Conservation (phyloP, 2,888 invertebrate species). For the Parnassius mnemosyne region DNA sequence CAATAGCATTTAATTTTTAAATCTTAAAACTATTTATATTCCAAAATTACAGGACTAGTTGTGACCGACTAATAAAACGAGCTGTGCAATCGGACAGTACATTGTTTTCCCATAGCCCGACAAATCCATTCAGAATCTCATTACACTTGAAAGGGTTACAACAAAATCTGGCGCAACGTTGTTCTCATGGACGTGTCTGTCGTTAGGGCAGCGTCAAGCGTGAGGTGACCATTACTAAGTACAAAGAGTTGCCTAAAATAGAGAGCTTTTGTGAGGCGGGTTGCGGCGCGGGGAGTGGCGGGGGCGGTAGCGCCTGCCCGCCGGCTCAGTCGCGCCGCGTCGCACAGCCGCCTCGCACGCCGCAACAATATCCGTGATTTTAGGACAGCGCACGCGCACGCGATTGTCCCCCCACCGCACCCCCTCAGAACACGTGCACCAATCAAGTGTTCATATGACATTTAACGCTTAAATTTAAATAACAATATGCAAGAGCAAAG, state of each 20-base stretch:
- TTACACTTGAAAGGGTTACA: constrained; percentile 74
- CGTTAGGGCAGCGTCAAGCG: constrained; percentile 79
- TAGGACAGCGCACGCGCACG: constrained; percentile 63
- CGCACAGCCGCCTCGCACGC: constrained; percentile 74
- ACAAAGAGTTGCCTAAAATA: constrained; percentile 81
- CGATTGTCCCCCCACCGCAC: constrained; percentile 63
- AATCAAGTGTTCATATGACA: constrained; percentile 37
- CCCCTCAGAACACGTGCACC: constrained; percentile 61
- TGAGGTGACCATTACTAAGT: constrained; percentile 80
- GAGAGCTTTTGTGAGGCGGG: constrained; percentile 80
- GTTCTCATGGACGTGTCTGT: constrained; percentile 79
- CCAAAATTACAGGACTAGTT: constrained; percentile 31
- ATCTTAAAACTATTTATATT: too few relatives aligned
- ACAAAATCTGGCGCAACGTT: constrained; percentile 74
- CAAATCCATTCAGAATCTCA: constrained; percentile 78
- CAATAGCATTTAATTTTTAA: too few relatives aligned
- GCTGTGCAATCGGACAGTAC: constrained; percentile 47
- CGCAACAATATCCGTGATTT: constrained; percentile 48
- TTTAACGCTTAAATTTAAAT: constrained; percentile 34
- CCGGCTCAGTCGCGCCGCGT: constrained; percentile 77
- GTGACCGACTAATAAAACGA: constrained; percentile 73
- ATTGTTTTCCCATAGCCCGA: constrained; percentile 75
- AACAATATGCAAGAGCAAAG: constrained; percentile 76
- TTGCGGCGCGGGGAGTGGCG: constrained; percentile 67
- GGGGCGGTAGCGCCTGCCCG: constrained; percentile 70